Base-by-base conservation (phyloP, 2,888 invertebrate species). In the Eristalinus aeneus region DNA sequence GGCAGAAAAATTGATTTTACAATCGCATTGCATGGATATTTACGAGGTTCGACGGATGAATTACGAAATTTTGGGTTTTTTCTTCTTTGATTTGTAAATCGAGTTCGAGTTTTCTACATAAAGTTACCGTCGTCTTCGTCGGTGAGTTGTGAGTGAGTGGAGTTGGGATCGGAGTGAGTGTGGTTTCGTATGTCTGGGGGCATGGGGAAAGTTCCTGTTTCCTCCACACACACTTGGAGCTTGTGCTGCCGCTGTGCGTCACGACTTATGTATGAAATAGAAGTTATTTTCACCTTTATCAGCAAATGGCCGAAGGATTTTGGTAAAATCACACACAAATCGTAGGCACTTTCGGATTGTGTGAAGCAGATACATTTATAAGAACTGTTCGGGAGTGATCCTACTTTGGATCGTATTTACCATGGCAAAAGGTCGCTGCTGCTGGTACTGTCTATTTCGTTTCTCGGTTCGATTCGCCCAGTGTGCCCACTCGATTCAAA, bases 141-240 rank as follows among this genome's bases (percentile, higher is more conserved):
- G 46, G 64, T 75, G 60, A 54, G 56, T 23, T 32, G 54, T 32
- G 56, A 68, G 75, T 80, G 69, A 75, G 64, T 75, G 69, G 79
- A 46, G 46, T 46, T 16, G 46, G 46, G 46, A 46, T 3, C 46
- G 46, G 46, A 63, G 34, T 32, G 61, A 63, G 61, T 63, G 61
- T 63, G 69, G 54, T 23, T 72, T 73, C 23, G 84, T 46, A 46
- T 72, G 60, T 63, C 63, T 78, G 71, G 84, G 36, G 69, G 76
- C 36, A 81, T 81, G 85, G 81, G 81, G 85, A 86, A 86, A 86
- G 85, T 85, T 85, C 85, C 85, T 81, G 85, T 85, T 81, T 85
- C 73, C 76, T 81, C 46, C 60, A 72, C 72, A 65, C 36, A 79
- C 68, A 54, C n/a, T 46, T 23, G 53, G 68, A 69, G 73, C 27